These are phyloP conservation scores for Campylorhamphus procurvoides DNA, from an alignment of 2,113 vertebrate genomes.

Conservation along the genomic window DNA sequence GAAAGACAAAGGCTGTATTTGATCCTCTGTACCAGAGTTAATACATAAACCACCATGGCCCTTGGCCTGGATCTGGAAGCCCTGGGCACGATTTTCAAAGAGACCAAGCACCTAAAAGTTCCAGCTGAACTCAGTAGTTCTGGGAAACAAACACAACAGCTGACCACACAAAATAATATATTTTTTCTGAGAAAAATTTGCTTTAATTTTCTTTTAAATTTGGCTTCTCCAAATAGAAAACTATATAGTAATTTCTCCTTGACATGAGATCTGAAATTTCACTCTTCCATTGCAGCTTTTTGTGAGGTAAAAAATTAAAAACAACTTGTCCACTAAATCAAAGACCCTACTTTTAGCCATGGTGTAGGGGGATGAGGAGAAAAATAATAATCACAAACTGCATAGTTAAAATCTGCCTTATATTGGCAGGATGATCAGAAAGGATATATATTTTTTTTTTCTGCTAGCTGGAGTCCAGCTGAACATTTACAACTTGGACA, in stretches of 20 bases:
- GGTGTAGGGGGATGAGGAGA: accelerated
- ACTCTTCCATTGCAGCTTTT: not conserved
- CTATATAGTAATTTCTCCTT: not conserved
- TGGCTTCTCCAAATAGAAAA: not conserved
- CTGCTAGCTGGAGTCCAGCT: not conserved
- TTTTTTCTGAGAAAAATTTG: not conserved
- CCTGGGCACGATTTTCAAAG: not conserved
- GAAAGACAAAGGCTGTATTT: not conserved
- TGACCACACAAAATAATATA: not conserved
- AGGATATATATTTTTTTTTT: not conserved
- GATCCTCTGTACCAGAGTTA: not conserved
- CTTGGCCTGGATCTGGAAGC: not conserved
- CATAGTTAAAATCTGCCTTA: not conserved
- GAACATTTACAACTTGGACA: not conserved
- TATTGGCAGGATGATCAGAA: not conserved
- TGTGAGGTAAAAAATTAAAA: not conserved
- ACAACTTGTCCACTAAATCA: not conserved
- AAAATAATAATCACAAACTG: not conserved
- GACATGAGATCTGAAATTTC: not conserved
- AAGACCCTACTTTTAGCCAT: not conserved
- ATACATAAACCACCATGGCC: not conserved
- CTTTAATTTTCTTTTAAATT: not conserved
- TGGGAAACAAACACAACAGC: not conserved
- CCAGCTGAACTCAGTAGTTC: not conserved
- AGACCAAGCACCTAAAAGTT: not conserved